Evolutionary conservation across 2,888 invertebrate genomes (phyloP).

Genomic region (Sinelater perroti): DNA sequence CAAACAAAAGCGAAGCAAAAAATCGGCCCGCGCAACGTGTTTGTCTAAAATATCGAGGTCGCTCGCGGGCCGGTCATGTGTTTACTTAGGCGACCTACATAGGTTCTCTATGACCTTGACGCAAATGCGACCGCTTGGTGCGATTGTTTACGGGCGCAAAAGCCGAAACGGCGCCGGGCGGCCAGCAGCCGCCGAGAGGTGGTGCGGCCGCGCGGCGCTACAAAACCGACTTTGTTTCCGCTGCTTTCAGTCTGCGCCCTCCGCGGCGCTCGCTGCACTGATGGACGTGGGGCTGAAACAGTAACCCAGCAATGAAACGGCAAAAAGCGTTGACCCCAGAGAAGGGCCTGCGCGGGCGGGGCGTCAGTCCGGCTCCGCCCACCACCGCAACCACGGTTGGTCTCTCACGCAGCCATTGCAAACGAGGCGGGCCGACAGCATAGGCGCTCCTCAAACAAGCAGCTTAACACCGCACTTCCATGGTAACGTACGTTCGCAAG

Average conservation of each 20-base stretch:
- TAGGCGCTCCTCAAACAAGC: background rate
- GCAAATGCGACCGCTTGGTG: too few relatives aligned
- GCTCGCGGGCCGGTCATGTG: too few relatives aligned
- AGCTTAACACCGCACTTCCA: too few relatives aligned
- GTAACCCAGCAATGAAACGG: constrained; percentile 38
- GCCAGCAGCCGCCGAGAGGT: too few relatives aligned
- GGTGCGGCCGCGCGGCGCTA: constrained; percentile 12
- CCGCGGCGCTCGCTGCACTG: constrained; percentile 1
- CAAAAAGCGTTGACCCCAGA: constrained; percentile 38
- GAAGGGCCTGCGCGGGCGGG: constrained; percentile 23
- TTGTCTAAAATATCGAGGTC: too few relatives aligned
- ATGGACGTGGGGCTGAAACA: constrained; percentile 26
- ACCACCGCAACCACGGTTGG: background rate
- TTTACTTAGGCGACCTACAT: too few relatives aligned
- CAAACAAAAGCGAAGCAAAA: too few relatives aligned
- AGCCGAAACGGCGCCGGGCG: too few relatives aligned
- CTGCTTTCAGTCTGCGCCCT: background rate
- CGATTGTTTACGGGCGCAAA: too few relatives aligned
- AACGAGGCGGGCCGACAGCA: background rate
- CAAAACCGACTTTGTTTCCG: constrained; percentile 12
- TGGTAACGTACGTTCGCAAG: too few relatives aligned
- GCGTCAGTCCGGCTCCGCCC: background rate
- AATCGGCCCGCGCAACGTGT: too few relatives aligned
- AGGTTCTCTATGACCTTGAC: too few relatives aligned
- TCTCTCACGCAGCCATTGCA: background rate